Evolutionary conservation across 2,797 vertebrate genomes (phyloP).

Genomic region (Tolypeutes matacus): DNA sequence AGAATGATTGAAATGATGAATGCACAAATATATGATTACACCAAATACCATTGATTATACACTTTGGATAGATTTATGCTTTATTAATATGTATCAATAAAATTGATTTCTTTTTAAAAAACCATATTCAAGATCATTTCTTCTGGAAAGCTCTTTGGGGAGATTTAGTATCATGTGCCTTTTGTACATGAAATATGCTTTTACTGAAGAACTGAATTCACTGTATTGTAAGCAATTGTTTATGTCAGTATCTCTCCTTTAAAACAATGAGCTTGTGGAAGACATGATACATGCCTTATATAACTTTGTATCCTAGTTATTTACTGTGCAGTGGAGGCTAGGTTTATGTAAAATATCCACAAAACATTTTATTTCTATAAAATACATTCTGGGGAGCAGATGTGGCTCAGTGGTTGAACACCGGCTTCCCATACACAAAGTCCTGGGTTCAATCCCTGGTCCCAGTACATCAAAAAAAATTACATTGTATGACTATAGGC

Average conservation of each 20-base stretch:
- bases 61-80: too few relatives aligned
- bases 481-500: not conserved
- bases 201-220: not conserved
- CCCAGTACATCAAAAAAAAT: not conserved
- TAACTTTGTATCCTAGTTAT: slow-evolving; percentile 28
- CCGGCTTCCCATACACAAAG: too few relatives aligned
- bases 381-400: not conserved
- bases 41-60: too few relatives aligned
- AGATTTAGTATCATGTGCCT: not conserved
- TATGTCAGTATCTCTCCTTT: not conserved
- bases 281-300: not conserved
- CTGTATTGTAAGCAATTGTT: not conserved
- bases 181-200: not conserved
- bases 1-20: too few relatives aligned
- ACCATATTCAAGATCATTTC: not conserved
- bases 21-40: too few relatives aligned
- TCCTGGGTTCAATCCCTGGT: too few relatives aligned
- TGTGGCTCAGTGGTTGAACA: too few relatives aligned
- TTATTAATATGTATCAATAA: too few relatives aligned
- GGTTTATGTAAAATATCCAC: not conserved
- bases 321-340: not conserved
- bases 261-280: slow-evolving; percentile 36
- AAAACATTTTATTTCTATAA: slow-evolving; percentile 47
- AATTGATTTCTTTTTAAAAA: not conserved
- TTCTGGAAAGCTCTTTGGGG: not conserved